Conservation (phyloP, 2,113 vertebrate species). For the Tachycineta bicolor region DNA sequence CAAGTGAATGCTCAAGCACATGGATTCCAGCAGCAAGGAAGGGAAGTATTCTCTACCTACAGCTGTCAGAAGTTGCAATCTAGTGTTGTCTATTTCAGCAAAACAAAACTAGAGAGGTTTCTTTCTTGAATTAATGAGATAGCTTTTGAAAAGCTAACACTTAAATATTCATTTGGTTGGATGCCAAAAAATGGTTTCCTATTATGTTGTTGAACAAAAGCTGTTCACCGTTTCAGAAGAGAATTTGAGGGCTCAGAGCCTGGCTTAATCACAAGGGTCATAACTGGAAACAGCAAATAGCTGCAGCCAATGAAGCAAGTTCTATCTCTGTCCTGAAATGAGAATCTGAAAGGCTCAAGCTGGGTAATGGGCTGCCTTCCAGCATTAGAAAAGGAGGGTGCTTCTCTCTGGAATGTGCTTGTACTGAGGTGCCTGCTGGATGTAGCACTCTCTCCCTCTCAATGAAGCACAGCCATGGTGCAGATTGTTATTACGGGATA, state of each 20-base stretch:
- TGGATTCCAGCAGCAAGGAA: not conserved
- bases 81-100: not conserved
- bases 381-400: not conserved
- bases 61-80: not conserved
- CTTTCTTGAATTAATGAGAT: not conserved
- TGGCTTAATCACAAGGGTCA: not conserved
- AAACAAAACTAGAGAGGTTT: not conserved
- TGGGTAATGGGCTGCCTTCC: not conserved
- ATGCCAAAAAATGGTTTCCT: not conserved
- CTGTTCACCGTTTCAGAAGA: not conserved
- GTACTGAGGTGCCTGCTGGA: not conserved
- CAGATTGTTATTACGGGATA: not conserved
- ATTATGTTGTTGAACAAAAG: not conserved
- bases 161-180: not conserved
- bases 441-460: not conserved
- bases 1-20: slow-evolving; percentile 70
- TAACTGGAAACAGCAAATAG: not conserved
- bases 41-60: not conserved
- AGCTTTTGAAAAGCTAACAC: not conserved
- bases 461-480: not conserved
- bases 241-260: not conserved
- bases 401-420: not conserved
- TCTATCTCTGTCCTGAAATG: not conserved
- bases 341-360: not conserved
- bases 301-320: not conserved